A percentile compares a stretch with the other conserved stretches of the same genome.
Conservation (phyloP, 2,888 invertebrate genomes). For the Clitarchus hookeri region DNA sequence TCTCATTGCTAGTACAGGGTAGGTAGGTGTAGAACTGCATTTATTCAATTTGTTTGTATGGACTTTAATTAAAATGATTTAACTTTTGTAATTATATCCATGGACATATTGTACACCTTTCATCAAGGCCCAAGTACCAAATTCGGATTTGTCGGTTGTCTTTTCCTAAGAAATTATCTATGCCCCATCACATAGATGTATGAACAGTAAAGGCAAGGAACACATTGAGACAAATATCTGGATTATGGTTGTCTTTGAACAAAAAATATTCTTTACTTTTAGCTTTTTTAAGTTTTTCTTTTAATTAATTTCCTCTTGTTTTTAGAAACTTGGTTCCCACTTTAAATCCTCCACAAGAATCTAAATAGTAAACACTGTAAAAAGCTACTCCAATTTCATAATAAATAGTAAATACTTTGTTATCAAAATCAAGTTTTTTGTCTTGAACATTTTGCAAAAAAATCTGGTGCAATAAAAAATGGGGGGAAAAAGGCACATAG, state of each 20-base stretch:
- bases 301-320: not conserved
- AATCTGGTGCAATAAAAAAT: slow-evolving; percentile 17
- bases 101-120: no score
- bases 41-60: no score
- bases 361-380: not conserved
- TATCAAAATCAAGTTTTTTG: slow-evolving; percentile 16
- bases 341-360: not conserved
- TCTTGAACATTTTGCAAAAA: not conserved
- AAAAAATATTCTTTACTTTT: not conserved
- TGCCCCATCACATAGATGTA: no score
- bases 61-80: no score
- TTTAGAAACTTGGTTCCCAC: not conserved
- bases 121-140: no score
- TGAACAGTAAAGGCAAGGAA: no score
- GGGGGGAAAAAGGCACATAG: slow-evolving; percentile 16
- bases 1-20: no score
- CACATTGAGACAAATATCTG: not conserved
- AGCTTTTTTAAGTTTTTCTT: not conserved
- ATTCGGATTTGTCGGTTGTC: no score
- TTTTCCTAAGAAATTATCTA: no score
- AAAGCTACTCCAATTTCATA: slow-evolving; percentile 9
- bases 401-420: slow-evolving; percentile 15
- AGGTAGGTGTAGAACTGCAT: no score
- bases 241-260: not conserved
- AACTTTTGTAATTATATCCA: no score